These are phyloP conservation scores for Volucella inanis DNA, from an alignment of 2,888 invertebrate genomes.

Conservation along the genomic window DNA sequence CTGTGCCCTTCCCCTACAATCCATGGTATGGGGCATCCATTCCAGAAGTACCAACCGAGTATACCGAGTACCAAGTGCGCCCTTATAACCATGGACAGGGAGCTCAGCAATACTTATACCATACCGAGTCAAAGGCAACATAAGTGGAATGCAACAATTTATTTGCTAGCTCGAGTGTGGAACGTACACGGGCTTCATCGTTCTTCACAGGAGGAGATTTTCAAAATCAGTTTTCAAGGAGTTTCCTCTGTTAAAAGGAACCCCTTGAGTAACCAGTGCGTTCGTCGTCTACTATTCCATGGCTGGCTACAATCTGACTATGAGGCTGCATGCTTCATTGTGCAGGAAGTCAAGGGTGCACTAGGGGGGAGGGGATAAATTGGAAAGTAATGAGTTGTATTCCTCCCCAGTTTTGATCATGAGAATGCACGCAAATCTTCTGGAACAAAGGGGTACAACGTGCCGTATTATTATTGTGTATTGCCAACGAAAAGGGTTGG, in stretches of 20 bases:
- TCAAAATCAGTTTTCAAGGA: constrained; percentile 66
- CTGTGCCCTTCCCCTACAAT: neutral
- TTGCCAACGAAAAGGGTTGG: neutral
- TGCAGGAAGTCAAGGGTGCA: neutral
- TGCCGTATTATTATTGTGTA: constrained; percentile 21
- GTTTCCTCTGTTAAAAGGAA: constrained; percentile 25
- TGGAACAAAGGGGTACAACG: constrained; percentile 48
- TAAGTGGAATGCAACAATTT: constrained; percentile 68
- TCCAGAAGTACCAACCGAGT: constrained; percentile 1
- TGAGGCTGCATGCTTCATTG: constrained; percentile 27
- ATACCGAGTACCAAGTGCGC: too few species aligned
- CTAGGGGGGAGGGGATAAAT: constrained; percentile 1
- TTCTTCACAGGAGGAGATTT: constrained; percentile 19
- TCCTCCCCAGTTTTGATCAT: constrained; percentile 44
- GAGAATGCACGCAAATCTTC: constrained; percentile 39
- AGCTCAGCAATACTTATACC: neutral
- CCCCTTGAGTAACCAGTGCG: constrained; percentile 1
- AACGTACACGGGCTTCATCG: constrained; percentile 17
- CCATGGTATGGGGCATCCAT: neutral
- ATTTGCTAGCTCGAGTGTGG: constrained; percentile 50
- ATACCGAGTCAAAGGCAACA: constrained; percentile 7
- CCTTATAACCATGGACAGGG: neutral
- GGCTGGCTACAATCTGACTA: constrained; percentile 21
- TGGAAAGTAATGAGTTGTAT: constrained; percentile 66
- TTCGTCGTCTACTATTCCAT: constrained; percentile 53